phyloP scores from a whole-genome alignment of 2,797 vertebrate genomes.

The Oophaga sylvatica region DNA sequence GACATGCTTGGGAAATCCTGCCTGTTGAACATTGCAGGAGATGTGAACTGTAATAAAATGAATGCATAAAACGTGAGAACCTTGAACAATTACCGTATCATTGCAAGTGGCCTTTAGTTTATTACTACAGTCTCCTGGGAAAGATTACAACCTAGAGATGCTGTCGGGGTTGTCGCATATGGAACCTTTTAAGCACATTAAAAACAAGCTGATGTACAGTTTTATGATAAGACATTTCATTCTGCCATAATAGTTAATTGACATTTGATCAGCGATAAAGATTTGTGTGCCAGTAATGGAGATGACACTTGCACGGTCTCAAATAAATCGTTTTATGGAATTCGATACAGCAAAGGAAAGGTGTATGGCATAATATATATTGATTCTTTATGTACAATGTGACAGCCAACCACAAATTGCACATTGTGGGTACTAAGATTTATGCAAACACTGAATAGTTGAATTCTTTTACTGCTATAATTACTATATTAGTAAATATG shows the following conservation, averaged over 20 bases:
- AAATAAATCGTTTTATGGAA: constrained; percentile 11
- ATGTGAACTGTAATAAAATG: constrained; percentile 37
- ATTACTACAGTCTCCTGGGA: constrained; percentile 28
- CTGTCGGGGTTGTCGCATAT: background rate
- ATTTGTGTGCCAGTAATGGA: constrained; percentile 21
- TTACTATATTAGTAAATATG: background rate
- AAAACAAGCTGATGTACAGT: background rate
- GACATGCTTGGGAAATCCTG: constrained; percentile 10
- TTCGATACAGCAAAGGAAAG: background rate
- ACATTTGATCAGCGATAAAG: background rate
- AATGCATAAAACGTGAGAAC: constrained; percentile 23
- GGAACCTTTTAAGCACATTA: constrained; percentile 34
- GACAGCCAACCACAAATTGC: background rate
- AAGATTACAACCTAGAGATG: constrained; percentile 4
- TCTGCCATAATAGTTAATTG: background rate
- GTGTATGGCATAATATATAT: background rate
- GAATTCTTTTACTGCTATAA: background rate
- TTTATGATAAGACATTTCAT: constrained; percentile 9
- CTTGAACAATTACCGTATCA: constrained; percentile 11
- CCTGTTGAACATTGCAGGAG: constrained; percentile 6
- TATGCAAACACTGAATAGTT: background rate
- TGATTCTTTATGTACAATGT: background rate
- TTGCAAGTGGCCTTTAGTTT: constrained; percentile 33
- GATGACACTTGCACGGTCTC: background rate
- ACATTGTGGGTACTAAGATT: background rate